Conservation (phyloP, 2,113 vertebrate genomes). For the Rhinopithecus roxellana region DNA sequence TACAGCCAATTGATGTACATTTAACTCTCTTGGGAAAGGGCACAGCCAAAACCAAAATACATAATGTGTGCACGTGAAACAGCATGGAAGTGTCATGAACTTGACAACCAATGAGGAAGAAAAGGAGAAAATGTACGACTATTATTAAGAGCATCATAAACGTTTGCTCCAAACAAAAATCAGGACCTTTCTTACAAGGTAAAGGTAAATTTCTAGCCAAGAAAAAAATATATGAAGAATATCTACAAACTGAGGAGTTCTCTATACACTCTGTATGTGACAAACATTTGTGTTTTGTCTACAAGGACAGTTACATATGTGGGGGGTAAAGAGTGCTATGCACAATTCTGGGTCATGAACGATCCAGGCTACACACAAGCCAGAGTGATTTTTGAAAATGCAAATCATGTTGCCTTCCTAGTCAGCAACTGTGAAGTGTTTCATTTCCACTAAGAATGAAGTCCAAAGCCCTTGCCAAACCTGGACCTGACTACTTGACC, state of each 20-base stretch:
- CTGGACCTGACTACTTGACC: accelerated
- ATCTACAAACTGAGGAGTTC: not conserved
- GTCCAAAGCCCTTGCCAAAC: not conserved
- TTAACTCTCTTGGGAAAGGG: conserved; percentile 44
- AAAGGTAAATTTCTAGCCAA: not conserved
- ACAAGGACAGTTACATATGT: not conserved
- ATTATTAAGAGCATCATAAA: not conserved
- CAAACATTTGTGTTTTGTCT: not conserved
- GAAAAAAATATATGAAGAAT: not conserved
- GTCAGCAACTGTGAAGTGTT: not conserved
- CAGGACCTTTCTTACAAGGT: not conserved
- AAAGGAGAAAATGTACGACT: not conserved
- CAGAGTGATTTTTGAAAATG: not conserved
- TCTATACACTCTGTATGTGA: not conserved
- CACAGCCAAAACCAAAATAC: not conserved
- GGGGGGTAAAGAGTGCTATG: accelerated
- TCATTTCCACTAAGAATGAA: not conserved
- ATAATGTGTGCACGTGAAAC: not conserved
- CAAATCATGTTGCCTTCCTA: not conserved
- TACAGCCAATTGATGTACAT: not conserved
- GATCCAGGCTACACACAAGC: not conserved
- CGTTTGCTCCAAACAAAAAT: not conserved
- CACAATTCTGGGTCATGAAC: not conserved
- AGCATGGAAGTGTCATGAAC: accelerated
- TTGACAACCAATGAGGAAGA: not conserved